Conservation (phyloP, 2,888 invertebrate species). For the Cephus spinipes region DNA sequence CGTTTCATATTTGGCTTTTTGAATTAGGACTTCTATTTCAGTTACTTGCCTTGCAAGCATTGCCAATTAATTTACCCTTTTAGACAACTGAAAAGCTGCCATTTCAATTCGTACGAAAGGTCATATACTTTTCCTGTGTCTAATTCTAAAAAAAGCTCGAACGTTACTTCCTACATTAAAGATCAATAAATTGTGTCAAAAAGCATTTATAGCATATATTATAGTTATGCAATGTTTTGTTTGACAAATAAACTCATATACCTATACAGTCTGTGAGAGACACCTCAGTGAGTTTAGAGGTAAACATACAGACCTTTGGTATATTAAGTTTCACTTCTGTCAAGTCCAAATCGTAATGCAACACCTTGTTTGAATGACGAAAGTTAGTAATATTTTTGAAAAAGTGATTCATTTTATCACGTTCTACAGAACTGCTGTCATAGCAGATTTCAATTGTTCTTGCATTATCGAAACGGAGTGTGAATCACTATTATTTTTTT, state of each 20-base stretch:
- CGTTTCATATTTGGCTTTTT: constrained; percentile 4
- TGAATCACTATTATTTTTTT: not conserved
- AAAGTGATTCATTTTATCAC: not conserved
- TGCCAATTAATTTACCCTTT: not conserved
- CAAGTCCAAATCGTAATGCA: not conserved
- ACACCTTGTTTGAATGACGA: not conserved
- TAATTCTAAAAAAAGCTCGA: not conserved
- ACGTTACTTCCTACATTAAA: not conserved
- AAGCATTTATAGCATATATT: not conserved
- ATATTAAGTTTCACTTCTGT: not conserved
- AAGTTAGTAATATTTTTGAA: not conserved
- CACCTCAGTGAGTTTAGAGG: not conserved
- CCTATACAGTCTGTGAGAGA: not conserved
- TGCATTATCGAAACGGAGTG: not conserved
- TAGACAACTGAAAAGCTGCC: not conserved
- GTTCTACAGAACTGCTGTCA: not conserved
- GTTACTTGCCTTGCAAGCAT: not conserved
- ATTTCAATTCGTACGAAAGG: not conserved
- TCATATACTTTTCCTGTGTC: not conserved
- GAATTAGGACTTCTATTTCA: constrained; percentile 19
- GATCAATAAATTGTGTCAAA: not conserved
- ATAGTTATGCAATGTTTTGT: not conserved
- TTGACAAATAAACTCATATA: not conserved
- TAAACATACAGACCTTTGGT: not conserved
- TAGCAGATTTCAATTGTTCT: not conserved